These are phyloP conservation scores for Latrodectus elegans DNA, from an alignment of 2,888 invertebrate species.

Conservation along the genomic window DNA sequence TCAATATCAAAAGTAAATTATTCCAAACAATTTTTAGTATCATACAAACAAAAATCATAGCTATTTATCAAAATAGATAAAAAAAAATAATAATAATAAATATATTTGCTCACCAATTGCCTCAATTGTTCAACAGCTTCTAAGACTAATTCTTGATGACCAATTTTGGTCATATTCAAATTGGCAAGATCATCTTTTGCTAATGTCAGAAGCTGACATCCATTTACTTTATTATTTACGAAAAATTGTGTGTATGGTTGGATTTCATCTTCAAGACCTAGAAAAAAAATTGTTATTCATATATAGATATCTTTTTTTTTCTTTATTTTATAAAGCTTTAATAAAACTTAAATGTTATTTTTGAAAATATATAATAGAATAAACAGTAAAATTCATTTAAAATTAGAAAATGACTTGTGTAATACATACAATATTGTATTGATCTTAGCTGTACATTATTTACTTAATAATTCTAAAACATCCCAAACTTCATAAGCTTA, in stretches of 20 bases:
- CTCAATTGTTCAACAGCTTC: slow-evolving; percentile 93
- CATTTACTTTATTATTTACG: slow-evolving; percentile 86
- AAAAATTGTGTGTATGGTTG: slow-evolving; percentile 87
- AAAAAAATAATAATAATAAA: too few relatives aligned
- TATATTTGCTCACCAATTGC: slow-evolving; percentile 82
- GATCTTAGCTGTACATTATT: too few relatives aligned
- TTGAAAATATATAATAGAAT: too few relatives aligned
- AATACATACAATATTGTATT: too few relatives aligned
- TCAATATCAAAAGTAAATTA: too few relatives aligned
- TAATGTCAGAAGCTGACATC: slow-evolving; percentile 86
- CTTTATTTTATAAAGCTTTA: neutral
- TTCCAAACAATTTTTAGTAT: too few relatives aligned
- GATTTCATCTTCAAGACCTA: slow-evolving; percentile 87
- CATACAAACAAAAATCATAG: neutral
- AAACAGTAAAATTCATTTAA: too few relatives aligned
- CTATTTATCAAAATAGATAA: neutral
- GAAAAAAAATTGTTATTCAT: slow-evolving; percentile 26
- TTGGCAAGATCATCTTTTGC: slow-evolving; percentile 91
- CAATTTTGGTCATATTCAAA: slow-evolving; percentile 88
- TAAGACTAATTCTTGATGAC: slow-evolving; percentile 93
- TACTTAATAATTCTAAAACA: too few relatives aligned
- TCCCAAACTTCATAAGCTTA: too few relatives aligned
- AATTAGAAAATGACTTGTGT: too few relatives aligned
- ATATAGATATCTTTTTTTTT: neutral
- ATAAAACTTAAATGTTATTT: too few relatives aligned